Conservation (phyloP, 2,797 vertebrate genomes). For the Neostethus bicornis region DNA sequence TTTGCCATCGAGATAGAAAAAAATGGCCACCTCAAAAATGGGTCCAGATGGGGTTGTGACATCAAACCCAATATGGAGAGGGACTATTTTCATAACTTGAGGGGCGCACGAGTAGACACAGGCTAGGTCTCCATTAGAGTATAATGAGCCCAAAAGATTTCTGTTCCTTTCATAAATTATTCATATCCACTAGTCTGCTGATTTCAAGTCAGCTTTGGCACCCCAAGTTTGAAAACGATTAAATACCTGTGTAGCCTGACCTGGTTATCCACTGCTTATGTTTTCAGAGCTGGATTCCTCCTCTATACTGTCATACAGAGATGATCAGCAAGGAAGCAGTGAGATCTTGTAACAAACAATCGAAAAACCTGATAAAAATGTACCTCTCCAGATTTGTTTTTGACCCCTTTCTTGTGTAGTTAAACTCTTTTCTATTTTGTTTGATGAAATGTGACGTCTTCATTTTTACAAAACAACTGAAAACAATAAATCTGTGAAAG, state of each 20-base stretch:
- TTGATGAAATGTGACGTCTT: no score
- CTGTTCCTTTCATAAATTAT: conserved; percentile 48
- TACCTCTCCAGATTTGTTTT: no score
- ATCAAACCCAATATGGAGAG: conserved; percentile 65
- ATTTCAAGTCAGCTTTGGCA: conserved; percentile 25
- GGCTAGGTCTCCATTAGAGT: conserved; percentile 55
- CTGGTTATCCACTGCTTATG: not conserved
- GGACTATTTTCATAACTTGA: conserved; percentile 54
- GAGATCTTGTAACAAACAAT: not conserved
- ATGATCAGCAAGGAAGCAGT: not conserved
- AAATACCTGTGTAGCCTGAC: not conserved
- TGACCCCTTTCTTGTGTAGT: not conserved
- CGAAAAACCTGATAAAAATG: not conserved
- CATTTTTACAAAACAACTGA: no score
- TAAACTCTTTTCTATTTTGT: not conserved
- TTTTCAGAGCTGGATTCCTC: not conserved
- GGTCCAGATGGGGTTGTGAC: conserved; percentile 67
- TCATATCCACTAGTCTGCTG: conserved; percentile 34
- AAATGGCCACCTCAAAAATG: conserved; percentile 55
- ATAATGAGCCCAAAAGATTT: conserved; percentile 50
- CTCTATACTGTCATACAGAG: not conserved
- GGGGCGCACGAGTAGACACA: conserved; percentile 43
- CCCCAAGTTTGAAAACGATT: conserved; percentile 18
- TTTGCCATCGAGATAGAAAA: conserved; percentile 47
- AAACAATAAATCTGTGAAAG: no score